Evolutionary conservation across 2,797 vertebrate species (phyloP), one percentile per base, ranked within the genome.

Genomic region (Anguilla megastoma): DNA sequence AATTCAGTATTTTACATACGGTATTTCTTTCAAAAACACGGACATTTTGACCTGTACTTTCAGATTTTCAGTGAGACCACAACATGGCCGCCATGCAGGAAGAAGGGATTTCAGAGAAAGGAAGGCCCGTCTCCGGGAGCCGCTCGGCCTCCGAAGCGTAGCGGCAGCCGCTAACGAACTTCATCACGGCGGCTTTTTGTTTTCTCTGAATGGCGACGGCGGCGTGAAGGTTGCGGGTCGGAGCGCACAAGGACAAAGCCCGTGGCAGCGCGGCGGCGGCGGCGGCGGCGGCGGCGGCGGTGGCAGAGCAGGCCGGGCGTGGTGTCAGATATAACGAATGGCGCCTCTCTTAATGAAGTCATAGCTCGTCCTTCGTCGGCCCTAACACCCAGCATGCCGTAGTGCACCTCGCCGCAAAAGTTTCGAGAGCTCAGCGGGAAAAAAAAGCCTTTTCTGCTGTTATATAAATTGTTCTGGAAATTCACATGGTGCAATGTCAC

Each of bases 101-200:
- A 50, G 36, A 52, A 1, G 36, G 10, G 86, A 80, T 58, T 10
- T 58, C 41, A 85, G 86, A 82, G 30, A 85, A 3, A 86, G 86
- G 69, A 16, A 16, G 86, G 21, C 16, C 76, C 58, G 60, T 84
- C 87, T 85, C 79, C 48, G 45, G 86, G 24, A 86, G 54, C 12
- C 14, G 87, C 48, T 50, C 84, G 60, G 56, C 63, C 36, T n/a
- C n/a, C 80, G 87, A 56, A 27, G 30, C 69, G 4, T 45, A 50
- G n/a, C 36, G 30, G 58, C 63, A 48, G 69, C 41, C 71, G 82
- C 76, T 74, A 85, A 85, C 87, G 76, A 84, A 88, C 71, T 76
- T 69, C 63, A 60, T 88, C 54, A 45, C 30, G 45, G 84, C 41
- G 66, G 87, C 58, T 74, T 85, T 60, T 58, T 54, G 33, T 58